Conservation (phyloP, 2,888 invertebrate species). For the Steinernema hermaphroditum region DNA sequence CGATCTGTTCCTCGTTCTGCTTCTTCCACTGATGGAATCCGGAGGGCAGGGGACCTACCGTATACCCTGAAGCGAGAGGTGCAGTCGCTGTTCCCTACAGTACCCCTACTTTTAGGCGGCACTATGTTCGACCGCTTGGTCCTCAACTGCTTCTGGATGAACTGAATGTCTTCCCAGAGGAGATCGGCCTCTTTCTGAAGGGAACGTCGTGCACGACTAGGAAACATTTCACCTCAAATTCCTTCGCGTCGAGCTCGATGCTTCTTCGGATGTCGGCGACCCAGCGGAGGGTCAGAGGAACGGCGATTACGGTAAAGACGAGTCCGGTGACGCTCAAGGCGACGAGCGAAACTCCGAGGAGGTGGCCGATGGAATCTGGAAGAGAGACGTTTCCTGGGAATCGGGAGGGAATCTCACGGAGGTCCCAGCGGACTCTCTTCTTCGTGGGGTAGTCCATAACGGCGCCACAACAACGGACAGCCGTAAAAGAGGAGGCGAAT, state of each 20-base stretch:
- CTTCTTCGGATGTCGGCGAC: neutral
- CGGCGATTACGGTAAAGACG: neutral
- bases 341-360: neutral
- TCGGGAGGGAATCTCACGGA: neutral
- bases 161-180: conserved; percentile 4
- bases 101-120: neutral
- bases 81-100: too few relatives aligned
- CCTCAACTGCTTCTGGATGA: conserved; percentile 10
- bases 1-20: neutral
- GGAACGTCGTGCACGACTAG: neutral
- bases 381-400: neutral
- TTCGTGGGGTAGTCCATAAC: neutral
- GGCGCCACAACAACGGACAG: neutral
- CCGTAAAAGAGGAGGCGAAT: neutral
- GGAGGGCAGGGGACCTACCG: neutral
- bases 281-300: neutral
- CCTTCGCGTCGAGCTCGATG: neutral
- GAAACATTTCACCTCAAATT: neutral
- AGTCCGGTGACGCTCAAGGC: neutral
- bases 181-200: neutral
- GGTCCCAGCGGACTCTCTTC: neutral
- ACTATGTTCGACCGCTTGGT: neutral
- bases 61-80: neutral
- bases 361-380: neutral
- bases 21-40: neutral